Base-by-base conservation (phyloP, 2,888 invertebrate genomes). In the Eulithis testata region DNA sequence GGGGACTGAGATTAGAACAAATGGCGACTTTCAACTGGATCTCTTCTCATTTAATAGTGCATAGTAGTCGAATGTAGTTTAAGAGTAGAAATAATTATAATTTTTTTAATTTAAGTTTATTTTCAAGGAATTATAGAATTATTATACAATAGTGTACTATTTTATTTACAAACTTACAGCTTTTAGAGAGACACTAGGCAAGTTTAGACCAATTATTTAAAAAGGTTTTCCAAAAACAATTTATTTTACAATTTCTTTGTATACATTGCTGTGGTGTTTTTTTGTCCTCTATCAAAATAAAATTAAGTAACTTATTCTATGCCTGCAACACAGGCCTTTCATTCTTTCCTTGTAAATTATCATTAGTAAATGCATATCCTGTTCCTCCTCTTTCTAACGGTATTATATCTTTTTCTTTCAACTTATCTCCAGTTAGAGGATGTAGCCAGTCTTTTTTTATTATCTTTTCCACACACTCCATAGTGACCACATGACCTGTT, bases 391-490 rank as follows among this genome's bases (percentile, higher is more conserved):
- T 95, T 86, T 99, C 97, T 79, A 99, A 87, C 5, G 94, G 94
- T 81, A 99, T 99, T 37, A 99, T 97, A 82, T 99, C 99, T 75
- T 96, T 96, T 70, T 99, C 98, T 57, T 94, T 96, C 6, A 98
- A 84, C 83, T 96, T 97, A 66, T 97, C 95, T 61, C 96, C 96
- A 58, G 97, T 98, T 27, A 98, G 94, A 0, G 99, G 99, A 91
- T 99, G 99, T 27, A 97, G 93, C 99, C 98, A 98, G 85, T 99
- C 99, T 79, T 98, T 98, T 80, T 97, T 98, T 60, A 99, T 98
- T 12, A 99, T 94, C 83, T 98, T 99, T 78, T 99, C 99, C 4
- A 99, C 96, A 90, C 99, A 99, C 84, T 99, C 99, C 95, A 98
- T 94, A 0, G 99, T 99, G 2, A 99, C 97, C 6, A 99, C 98